Conservation (phyloP, 2,113 vertebrate species). For the Ramphastos sulfuratus region DNA sequence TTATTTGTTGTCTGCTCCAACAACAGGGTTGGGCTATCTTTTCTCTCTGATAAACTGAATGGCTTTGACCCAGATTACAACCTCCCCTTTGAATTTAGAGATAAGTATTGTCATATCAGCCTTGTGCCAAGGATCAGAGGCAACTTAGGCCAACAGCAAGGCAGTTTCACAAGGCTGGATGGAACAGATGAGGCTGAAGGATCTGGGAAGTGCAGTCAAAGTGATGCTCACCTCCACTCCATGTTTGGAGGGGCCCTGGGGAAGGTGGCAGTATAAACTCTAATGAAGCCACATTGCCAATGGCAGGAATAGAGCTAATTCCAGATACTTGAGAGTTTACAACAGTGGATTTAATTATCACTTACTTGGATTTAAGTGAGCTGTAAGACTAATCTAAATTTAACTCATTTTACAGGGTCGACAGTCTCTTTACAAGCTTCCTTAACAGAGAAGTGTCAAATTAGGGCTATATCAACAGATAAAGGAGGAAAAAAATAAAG, state of each 20-base stretch:
- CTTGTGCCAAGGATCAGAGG: neutral
- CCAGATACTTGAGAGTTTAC: conserved; percentile 46
- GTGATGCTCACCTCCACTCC: neutral
- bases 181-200: neutral
- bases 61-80: neutral
- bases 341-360: conserved; percentile 71
- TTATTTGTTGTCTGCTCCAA: neutral
- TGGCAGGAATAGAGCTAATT: conserved; percentile 24
- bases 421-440: conserved; percentile 65
- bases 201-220: rapidly evolving
- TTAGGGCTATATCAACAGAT: conserved; percentile 72
- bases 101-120: neutral
- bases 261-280: neutral
- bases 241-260: rapidly evolving
- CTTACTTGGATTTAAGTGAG: conserved; percentile 63
- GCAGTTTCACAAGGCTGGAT: neutral
- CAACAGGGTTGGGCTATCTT: neutral
- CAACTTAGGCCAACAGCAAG: rapidly evolving
- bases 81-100: neutral
- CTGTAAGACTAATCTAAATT: conserved; percentile 66
- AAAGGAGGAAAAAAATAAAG: conserved; percentile 67
- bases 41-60: neutral
- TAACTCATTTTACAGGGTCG: conserved; percentile 56
- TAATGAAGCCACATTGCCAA: neutral
- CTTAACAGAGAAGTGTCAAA: conserved; percentile 69